Evolutionary conservation across 2,113 vertebrate species (phyloP).

Genomic region (Narcine bancroftii): DNA sequence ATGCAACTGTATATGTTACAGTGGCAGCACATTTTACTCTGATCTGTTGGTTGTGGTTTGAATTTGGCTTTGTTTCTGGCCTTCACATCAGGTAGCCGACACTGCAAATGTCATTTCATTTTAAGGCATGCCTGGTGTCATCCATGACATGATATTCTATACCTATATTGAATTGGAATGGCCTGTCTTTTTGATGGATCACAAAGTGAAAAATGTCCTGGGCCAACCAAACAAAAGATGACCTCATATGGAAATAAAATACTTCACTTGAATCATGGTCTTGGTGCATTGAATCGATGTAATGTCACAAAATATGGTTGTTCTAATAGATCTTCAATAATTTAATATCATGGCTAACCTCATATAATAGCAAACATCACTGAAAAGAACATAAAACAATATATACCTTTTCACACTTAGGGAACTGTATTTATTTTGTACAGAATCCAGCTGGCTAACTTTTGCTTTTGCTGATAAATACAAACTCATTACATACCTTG

Average conservation of each 20-base stretch:
- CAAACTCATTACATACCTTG: background rate
- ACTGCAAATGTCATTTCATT: background rate
- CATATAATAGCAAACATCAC: background rate
- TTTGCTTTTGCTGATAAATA: conserved; percentile 10
- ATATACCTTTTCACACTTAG: background rate
- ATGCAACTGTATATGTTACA: background rate
- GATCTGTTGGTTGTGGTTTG: background rate
- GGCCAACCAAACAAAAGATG: background rate
- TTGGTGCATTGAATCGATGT: background rate
- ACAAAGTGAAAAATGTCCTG: background rate
- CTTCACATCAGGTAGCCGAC: background rate
- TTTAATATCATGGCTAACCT: background rate
- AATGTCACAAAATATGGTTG: background rate
- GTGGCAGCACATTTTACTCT: background rate
- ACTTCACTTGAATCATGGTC: background rate
- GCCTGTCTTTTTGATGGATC: background rate
- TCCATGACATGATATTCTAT: background rate
- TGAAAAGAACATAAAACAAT: background rate
- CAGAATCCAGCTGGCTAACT: background rate
- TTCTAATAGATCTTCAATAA: background rate
- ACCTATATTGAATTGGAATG: background rate
- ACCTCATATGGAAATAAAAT: background rate
- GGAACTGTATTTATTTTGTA: background rate
- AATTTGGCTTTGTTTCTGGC: background rate
- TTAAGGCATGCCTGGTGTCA: background rate